Evolutionary conservation across 2,113 vertebrate genomes (phyloP), one percentile per base, ranked within the genome.

Genomic region (Rhea americana): DNA sequence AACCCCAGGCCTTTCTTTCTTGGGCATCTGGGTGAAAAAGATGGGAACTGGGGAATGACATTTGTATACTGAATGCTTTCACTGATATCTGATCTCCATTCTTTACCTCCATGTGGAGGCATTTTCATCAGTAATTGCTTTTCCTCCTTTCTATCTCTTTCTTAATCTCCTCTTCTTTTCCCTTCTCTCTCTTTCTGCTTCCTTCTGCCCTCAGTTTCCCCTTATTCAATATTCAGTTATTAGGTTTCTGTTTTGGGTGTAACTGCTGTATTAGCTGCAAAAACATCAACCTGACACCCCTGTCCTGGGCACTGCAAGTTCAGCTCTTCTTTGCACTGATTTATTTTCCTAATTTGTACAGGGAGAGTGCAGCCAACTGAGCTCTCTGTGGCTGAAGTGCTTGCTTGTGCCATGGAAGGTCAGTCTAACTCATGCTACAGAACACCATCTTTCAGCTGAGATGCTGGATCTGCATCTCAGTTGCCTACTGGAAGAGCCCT

Each of bases 231-330:
- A 37, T n/a, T 65, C 35, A 59, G 15, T 71, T 72, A 8, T 19
- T 16, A 50, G 32, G 51, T 90, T 77, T 90, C 56, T 22, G 30
- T 53, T 77, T 35, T 2, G 18, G 28, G 21, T 39, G 17, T 24
- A 70, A 25, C 30, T 37, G 59, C 67, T 35, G 18, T 24, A 18
- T 71, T 25, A 71, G 15, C 10, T 85, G 53, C 37, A 25, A 2
- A 32, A 5, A 2, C 32, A 32, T 82, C 18, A 7, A 35, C 41
- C 35, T 1, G 7, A 9, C 39, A 5, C 5, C 48, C 41, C 26
- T 32, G 21, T 3, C 0, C 26, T 72, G 78, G 61, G 37, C 1
- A 1, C 5, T 19, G n/a, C 25, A 25, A 30, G 45, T 39, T 37
- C 20, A 41, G 66, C 51, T 87, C 70, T 47, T 0, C 0, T 68